phyloP scores from a whole-genome alignment of 1,140 invertebrate genomes.

The Pseudomyrmex sp. region DNA sequence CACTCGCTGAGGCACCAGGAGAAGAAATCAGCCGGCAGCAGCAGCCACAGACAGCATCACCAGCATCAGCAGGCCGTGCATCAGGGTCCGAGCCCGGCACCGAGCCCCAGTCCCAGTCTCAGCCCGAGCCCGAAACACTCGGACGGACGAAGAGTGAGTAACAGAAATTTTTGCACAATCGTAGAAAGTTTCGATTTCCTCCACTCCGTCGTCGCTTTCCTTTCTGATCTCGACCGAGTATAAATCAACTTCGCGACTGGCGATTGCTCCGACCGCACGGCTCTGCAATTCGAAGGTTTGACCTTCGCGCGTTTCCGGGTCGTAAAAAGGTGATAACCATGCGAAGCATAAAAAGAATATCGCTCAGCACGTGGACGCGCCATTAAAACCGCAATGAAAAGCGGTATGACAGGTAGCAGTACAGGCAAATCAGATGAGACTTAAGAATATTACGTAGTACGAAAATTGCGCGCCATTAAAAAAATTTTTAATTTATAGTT shows the following conservation, averaged over 20 bases:
- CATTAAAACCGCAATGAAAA: slow-evolving; percentile 33
- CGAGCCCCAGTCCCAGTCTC: slow-evolving; percentile 81
- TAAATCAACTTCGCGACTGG: not conserved
- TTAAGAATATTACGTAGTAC: not conserved
- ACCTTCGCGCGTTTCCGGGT: slow-evolving; percentile 38
- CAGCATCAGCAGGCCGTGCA: slow-evolving; percentile 77
- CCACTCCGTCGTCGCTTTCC: not conserved
- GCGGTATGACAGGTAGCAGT: not conserved
- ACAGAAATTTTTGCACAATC: not conserved
- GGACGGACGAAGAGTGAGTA: slow-evolving; percentile 84
- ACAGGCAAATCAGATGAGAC: not conserved
- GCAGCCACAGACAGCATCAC: slow-evolving; percentile 74
- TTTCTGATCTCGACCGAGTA: slow-evolving; percentile 27
- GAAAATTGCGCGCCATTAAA: too few relatives aligned
- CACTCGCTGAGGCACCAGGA: slow-evolving; percentile 84
- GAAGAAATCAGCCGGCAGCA: slow-evolving; percentile 79
- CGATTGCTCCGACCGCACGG: not conserved
- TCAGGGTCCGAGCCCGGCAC: slow-evolving; percentile 78
- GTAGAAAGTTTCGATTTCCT: not conserved
- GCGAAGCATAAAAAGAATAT: slow-evolving; percentile 49
- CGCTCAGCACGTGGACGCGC: slow-evolving; percentile 24
- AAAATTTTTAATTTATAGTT: too few relatives aligned
- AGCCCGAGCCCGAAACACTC: slow-evolving; percentile 83
- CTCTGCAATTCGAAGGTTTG: slow-evolving; percentile 21
- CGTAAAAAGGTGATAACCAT: slow-evolving; percentile 10